Conservation (phyloP, 1,140 invertebrate species). For the Sycobia sp. region DNA sequence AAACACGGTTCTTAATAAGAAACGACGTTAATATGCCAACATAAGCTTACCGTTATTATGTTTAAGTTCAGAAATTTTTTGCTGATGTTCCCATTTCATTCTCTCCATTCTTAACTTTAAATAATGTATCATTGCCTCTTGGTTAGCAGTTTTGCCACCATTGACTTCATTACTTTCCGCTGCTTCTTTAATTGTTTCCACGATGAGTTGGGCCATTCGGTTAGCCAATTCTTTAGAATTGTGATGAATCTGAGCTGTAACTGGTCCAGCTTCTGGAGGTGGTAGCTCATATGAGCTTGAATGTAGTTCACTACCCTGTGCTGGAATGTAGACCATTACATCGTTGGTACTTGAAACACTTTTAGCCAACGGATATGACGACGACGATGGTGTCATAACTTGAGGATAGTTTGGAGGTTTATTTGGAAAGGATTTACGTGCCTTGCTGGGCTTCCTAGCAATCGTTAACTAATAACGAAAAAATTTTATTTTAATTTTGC, state of each 20-base stretch:
- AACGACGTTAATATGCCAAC: no score
- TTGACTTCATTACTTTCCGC: conserved; percentile 41
- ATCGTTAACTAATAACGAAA: conserved; percentile 15
- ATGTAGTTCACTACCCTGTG: conserved; percentile 36
- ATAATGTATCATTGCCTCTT: conserved; percentile 64
- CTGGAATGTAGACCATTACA: conserved; percentile 44
- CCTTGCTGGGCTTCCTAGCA: conserved; percentile 46
- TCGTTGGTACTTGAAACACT: conserved; percentile 26
- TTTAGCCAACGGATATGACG: neutral
- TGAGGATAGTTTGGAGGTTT: conserved; percentile 42
- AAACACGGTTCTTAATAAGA: no score
- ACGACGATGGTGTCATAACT: conserved; percentile 22
- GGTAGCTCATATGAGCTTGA: conserved; percentile 43
- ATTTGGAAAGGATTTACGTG: conserved; percentile 51
- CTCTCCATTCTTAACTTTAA: conserved; percentile 71
- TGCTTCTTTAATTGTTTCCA: conserved; percentile 52
- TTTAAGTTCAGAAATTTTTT: conserved; percentile 69
- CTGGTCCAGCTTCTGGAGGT: conserved; percentile 60
- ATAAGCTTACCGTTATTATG: conserved; percentile 63
- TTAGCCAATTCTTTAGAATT: conserved; percentile 50
- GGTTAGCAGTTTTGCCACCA: conserved; percentile 36
- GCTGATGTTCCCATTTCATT: conserved; percentile 68
- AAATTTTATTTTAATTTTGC: neutral
- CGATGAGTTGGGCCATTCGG: conserved; percentile 54
- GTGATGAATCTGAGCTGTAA: conserved; percentile 54